A percentile compares a stretch with the other conserved stretches of the same genome.
Conservation (phyloP, 1,140 invertebrate genomes). For the Drosophila yakuba region DNA sequence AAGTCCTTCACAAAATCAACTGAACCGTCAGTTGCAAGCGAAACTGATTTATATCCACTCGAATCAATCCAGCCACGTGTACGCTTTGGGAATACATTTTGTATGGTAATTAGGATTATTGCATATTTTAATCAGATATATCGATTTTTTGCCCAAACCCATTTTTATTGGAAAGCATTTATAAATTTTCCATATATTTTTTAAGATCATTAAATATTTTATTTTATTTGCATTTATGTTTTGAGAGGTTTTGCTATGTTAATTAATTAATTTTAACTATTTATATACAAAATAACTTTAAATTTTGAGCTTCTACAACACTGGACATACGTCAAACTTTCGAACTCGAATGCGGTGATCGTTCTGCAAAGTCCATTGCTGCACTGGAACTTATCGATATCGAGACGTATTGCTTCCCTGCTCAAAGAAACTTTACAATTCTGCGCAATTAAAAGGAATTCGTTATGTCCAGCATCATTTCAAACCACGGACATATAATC, state of each 20-base stretch:
- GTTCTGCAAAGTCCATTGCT: too few species aligned
- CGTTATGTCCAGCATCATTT: background rate
- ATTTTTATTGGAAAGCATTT: too few species aligned
- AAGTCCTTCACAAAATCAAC: background rate
- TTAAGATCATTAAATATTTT: too few species aligned
- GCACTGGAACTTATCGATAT: too few species aligned
- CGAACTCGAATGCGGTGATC: too few species aligned
- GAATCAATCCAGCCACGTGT: background rate
- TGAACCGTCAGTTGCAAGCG: background rate
- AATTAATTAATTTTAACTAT: too few species aligned
- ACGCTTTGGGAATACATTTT: background rate
- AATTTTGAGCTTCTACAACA: background rate
- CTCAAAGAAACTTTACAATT: background rate
- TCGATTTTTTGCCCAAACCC: too few species aligned
- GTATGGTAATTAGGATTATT: background rate
- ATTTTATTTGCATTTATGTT: too few species aligned
- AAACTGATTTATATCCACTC: constrained; percentile 1
- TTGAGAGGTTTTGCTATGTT: too few species aligned
- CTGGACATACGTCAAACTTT: too few species aligned
- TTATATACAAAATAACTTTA: background rate
- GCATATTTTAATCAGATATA: too few species aligned
- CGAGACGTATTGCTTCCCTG: background rate
- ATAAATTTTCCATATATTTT: too few species aligned
- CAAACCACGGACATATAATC: background rate
- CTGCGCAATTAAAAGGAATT: background rate